A percentile compares a stretch with the other conserved stretches of the same genome.
Evolutionary conservation across 2,888 invertebrate genomes (phyloP).

Genomic region (Archaeoteleia sp.): DNA sequence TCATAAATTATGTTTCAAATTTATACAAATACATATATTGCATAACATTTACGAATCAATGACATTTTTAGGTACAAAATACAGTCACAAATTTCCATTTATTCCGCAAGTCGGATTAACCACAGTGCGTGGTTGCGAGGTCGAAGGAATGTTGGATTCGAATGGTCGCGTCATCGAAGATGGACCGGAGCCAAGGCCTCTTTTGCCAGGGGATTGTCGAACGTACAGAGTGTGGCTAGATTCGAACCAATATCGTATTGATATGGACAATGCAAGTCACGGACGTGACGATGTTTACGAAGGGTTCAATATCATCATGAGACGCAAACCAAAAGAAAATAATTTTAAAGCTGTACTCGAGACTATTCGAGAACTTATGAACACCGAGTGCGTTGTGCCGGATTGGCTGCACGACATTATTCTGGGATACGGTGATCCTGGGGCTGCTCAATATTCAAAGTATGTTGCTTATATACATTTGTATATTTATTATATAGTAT

Average conservation of each 20-base stretch:
- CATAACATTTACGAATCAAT: no score
- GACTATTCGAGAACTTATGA: slow-evolving; percentile 99
- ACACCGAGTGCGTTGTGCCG: slow-evolving; percentile 97
- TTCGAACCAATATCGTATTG: slow-evolving; percentile 96
- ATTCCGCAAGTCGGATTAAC: slow-evolving; percentile 94
- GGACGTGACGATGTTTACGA: slow-evolving; percentile 92
- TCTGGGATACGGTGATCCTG: slow-evolving; percentile 98
- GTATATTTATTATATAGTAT: no score
- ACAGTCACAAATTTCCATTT: slow-evolving; percentile 88
- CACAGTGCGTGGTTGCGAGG: slow-evolving; percentile 96
- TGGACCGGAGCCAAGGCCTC: slow-evolving; percentile 92
- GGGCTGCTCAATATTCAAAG: slow-evolving; percentile 96
- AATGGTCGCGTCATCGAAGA: slow-evolving; percentile 98
- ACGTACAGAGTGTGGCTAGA: slow-evolving; percentile 97
- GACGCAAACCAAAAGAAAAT: slow-evolving; percentile 99
- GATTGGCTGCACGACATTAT: slow-evolving; percentile 98
- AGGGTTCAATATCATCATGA: slow-evolving; percentile 96
- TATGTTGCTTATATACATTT: no score
- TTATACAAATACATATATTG: no score
- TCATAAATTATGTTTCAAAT: no score
- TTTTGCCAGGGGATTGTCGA: slow-evolving; percentile 89
- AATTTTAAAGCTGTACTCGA: slow-evolving; percentile 99
- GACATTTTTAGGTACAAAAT: slow-evolving; percentile 89
- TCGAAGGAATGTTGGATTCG: slow-evolving; percentile 98
- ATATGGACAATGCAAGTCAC: slow-evolving; percentile 89